Base-by-base conservation (phyloP, 2,113 vertebrate genomes). In the Onychostoma macrolepis region DNA sequence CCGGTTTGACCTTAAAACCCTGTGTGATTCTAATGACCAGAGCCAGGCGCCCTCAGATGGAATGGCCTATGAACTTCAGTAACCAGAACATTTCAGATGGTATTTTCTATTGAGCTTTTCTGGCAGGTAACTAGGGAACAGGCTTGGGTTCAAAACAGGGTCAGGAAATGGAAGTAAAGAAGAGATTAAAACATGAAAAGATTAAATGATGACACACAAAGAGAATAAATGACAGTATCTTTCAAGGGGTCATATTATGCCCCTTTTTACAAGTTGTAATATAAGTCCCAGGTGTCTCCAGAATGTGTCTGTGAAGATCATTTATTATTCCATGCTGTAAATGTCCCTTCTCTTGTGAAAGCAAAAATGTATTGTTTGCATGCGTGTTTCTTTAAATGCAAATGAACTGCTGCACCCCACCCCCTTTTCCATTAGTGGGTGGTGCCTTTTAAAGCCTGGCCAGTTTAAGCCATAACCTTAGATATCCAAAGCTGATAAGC, bases 41-140 rank as follows among this genome's bases (percentile, higher is more conserved):
- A 90, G 88, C 91, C 89, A 30, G 33, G 72, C 85, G 86, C 4
- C 90, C 84, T 94, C 94, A 90, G 92, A 56, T 81, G 87, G 90
- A 94, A 93, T 87, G 89, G 88, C 88, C 95, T 94, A 94, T 93
- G 89, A 93, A 94, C 92, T 92, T 88, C 86, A 85, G 89, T 88
- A 86, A 93, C 30, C 88, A 88, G 76, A 90, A 88, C 85, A 76
- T 90, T 93, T 95, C 91, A 87, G 87, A 92, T 91, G 88, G 69
- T 89, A 17, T 21, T 53, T 91, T 90, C 90, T 87, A 91, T 80
- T 93, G 65, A 92, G 87, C 89, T 88, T 86, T 86, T 56, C 43
- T 86, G 15, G 88, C 82, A 87, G 92, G 92, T 91, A 87, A 87
- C 36, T 56, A 84, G 43, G 38, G 69, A 85, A 71, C 41, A 81